Evolutionary conservation across 2,888 invertebrate species (phyloP).

Genomic region (Acanthoscelides obtectus): DNA sequence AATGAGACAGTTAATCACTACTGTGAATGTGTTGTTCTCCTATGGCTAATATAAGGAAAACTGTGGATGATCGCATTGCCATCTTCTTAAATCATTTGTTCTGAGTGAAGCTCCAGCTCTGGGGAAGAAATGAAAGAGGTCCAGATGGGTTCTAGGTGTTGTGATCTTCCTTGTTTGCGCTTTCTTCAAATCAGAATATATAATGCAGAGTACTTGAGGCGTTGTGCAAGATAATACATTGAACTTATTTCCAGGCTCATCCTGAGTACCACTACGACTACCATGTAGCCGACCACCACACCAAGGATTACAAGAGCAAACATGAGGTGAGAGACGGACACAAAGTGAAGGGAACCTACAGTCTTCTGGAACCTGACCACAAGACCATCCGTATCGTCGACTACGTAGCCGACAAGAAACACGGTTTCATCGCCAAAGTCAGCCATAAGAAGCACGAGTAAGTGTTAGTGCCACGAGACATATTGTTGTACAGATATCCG

Average conservation of each 20-base stretch:
- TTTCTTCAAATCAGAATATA: too few relatives aligned
- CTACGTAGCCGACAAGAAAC: conserved; percentile 40
- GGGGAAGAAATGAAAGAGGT: too few relatives aligned
- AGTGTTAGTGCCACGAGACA: conserved; percentile 2
- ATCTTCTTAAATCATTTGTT: too few relatives aligned
- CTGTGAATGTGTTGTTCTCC: too few relatives aligned
- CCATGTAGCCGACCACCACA: conserved; percentile 38
- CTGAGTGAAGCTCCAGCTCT: too few relatives aligned
- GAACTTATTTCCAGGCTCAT: conserved; percentile 34
- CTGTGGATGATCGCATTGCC: too few relatives aligned
- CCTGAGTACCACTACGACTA: conserved; percentile 42
- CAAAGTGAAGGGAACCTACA: conserved; percentile 42
- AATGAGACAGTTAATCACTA: too few relatives aligned
- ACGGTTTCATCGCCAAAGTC: conserved; percentile 40
- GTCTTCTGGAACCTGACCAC: conserved; percentile 40
- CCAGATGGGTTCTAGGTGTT: too few relatives aligned
- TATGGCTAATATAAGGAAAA: too few relatives aligned
- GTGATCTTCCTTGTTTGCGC: too few relatives aligned
- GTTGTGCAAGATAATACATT: too few relatives aligned
- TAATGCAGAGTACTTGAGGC: too few relatives aligned
- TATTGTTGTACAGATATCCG: conserved; percentile 2
- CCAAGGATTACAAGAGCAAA: conserved; percentile 40
- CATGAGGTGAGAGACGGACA: conserved; percentile 41
- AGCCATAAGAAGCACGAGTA: conserved; percentile 36
- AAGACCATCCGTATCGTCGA: conserved; percentile 40